Evolutionary conservation across 53 echinoderm and acorn worm species (phyloP).

Genomic region (Actinopyga echinites): DNA sequence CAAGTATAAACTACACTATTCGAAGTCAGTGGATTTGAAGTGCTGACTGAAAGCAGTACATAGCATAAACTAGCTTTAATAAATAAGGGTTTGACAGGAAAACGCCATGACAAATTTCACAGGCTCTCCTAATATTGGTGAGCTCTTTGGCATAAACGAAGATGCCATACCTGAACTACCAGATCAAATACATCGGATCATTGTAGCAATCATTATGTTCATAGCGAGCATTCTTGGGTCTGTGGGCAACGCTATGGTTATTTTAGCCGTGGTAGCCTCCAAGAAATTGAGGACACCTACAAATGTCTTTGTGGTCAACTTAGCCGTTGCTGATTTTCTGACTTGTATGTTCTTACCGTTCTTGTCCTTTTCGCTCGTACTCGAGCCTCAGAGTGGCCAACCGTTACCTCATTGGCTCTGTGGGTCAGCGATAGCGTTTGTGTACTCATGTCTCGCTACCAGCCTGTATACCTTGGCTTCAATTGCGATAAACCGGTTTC

Average conservation of each 20-base stretch:
- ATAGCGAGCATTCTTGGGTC: slow-evolving; percentile 54
- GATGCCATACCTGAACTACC: no score
- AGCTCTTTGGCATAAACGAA: no score
- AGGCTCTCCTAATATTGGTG: no score
- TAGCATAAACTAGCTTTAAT: no score
- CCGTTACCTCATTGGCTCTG: slow-evolving; percentile 69
- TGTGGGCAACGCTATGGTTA: slow-evolving; percentile 80
- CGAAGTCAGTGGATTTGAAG: no score
- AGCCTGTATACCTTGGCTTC: slow-evolving; percentile 83
- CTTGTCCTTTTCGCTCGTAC: slow-evolving; percentile 62
- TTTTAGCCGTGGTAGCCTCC: slow-evolving; percentile 71
- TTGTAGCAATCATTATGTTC: slow-evolving; percentile 46
- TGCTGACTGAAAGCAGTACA: no score
- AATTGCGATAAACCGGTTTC: slow-evolving; percentile 77
- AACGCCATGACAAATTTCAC: no score
- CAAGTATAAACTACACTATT: no score
- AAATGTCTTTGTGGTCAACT: slow-evolving; percentile 92
- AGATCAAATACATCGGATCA: slow-evolving; percentile 38
- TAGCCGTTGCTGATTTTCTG: slow-evolving; percentile 81
- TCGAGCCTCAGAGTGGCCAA: slow-evolving; percentile 57
- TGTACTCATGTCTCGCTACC: slow-evolving; percentile 70
- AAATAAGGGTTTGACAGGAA: no score
- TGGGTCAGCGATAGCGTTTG: slow-evolving; percentile 53
- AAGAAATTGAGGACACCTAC: slow-evolving; percentile 83
- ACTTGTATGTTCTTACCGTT: slow-evolving; percentile 78